phyloP scores from a whole-genome alignment of 2,797 vertebrate species.

The Centropyge bicolor region DNA sequence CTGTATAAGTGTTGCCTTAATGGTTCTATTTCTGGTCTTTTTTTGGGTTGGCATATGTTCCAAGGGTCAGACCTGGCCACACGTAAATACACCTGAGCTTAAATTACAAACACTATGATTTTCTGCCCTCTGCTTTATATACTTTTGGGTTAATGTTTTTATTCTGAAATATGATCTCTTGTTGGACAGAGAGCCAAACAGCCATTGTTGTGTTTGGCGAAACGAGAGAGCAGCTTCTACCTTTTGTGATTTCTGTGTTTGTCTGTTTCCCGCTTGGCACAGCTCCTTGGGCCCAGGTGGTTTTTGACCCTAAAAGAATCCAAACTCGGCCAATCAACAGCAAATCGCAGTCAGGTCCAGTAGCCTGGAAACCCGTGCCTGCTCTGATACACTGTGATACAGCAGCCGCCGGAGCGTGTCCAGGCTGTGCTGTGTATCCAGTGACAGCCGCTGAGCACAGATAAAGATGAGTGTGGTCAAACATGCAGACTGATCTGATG shows the following conservation, averaged over 20 bases:
- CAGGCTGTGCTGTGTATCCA: constrained; percentile 9
- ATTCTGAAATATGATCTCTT: neutral
- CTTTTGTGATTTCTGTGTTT: neutral
- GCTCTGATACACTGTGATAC: constrained; percentile 14
- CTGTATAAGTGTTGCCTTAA: too few species aligned
- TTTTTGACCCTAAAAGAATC: constrained; percentile 24
- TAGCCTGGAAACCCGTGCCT: constrained; percentile 10
- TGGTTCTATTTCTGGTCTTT: too few species aligned
- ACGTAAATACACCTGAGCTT: neutral
- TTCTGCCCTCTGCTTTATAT: neutral
- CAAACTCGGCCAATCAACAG: constrained; percentile 23
- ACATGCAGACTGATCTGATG: constrained; percentile 48
- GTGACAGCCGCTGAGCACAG: constrained; percentile 41
- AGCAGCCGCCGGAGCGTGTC: constrained; percentile 21
- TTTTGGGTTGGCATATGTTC: neutral
- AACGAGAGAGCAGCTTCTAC: neutral
- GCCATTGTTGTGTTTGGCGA: neutral
- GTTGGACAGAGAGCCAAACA: neutral
- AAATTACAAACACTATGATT: neutral
- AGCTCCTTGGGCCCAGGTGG: neutral
- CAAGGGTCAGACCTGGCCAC: neutral
- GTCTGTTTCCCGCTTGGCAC: constrained; percentile 17
- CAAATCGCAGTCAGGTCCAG: constrained; percentile 10
- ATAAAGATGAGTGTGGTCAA: constrained; percentile 57
- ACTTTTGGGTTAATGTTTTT: neutral